phyloP scores from a whole-genome alignment of 2,113 vertebrate genomes.

The Myrmophylax atrothorax region DNA sequence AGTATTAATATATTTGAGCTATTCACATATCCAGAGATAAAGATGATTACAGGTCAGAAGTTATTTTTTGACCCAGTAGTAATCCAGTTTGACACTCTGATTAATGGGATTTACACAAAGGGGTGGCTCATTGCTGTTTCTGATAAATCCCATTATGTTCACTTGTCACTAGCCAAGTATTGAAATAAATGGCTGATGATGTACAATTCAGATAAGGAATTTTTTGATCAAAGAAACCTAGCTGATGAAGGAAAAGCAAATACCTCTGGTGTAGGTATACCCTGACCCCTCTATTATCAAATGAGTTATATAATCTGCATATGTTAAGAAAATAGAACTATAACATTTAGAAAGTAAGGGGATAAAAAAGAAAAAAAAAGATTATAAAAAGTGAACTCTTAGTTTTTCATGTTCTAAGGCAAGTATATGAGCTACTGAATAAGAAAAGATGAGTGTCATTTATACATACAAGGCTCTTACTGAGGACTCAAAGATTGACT shows the following conservation, averaged over 20 bases:
- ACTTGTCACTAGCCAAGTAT: slow-evolving; percentile 16
- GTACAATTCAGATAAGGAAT: slow-evolving; percentile 14
- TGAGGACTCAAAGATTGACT: background rate
- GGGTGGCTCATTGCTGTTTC: background rate
- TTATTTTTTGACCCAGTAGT: slow-evolving; percentile 7
- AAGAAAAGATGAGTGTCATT: background rate
- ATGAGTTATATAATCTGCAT: background rate
- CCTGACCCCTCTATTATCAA: background rate
- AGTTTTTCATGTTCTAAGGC: background rate
- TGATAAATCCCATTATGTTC: slow-evolving; percentile 25
- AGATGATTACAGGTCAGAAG: slow-evolving; percentile 28
- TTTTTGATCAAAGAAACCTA: background rate
- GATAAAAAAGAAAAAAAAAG: background rate
- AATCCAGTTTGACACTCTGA: slow-evolving; percentile 31
- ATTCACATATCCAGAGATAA: background rate
- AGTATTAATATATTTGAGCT: background rate
- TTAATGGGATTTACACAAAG: slow-evolving; percentile 49
- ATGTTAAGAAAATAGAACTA: background rate
- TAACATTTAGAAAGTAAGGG: background rate
- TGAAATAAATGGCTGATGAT: slow-evolving; percentile 52
- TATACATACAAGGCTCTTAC: background rate
- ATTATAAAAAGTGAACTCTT: background rate
- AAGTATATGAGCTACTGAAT: background rate
- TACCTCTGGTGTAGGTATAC: background rate
- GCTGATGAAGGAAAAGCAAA: background rate